Evolutionary conservation across 1,140 invertebrate species (phyloP).

Genomic region (Capitella teleta): DNA sequence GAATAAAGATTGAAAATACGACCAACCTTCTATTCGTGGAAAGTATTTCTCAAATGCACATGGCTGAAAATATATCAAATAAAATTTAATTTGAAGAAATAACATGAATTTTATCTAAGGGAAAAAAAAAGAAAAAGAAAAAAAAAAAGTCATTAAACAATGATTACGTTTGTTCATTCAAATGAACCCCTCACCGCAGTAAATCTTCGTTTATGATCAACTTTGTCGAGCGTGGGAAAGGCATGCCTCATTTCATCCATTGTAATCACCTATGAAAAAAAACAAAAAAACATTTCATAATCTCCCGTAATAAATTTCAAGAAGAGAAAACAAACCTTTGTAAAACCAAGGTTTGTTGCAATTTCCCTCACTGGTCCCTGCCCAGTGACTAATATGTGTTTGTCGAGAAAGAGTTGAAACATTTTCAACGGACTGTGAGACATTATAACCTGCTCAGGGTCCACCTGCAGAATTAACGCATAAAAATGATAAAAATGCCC

Average conservation of each 20-base stretch:
- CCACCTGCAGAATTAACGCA: constrained; percentile 33
- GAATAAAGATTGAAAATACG: no score
- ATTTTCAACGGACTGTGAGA: constrained; percentile 58
- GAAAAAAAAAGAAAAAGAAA: constrained; percentile 3
- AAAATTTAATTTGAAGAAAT: neutral
- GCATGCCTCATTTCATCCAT: constrained; percentile 51
- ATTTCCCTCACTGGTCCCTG: constrained; percentile 57
- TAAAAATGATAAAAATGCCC: neutral
- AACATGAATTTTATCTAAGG: neutral
- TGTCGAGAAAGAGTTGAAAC: constrained; percentile 54
- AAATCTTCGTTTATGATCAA: constrained; percentile 45
- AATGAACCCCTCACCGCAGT: neutral
- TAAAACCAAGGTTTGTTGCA: constrained; percentile 57
- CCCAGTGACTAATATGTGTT: constrained; percentile 57
- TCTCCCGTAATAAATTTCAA: neutral
- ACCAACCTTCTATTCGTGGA: constrained; percentile 38
- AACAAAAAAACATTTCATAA: neutral
- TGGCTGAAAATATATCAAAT: constrained; percentile 30
- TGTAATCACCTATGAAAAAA: constrained; percentile 54
- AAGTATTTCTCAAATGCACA: constrained; percentile 46
- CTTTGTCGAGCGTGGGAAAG: constrained; percentile 57
- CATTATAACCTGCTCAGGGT: constrained; percentile 58
- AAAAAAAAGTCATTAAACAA: constrained; percentile 7
- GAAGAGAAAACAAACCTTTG: constrained; percentile 45
- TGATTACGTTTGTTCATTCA: no score